Base-by-base conservation (phyloP, 2,797 vertebrate genomes). In the Iguana delicatissima region DNA sequence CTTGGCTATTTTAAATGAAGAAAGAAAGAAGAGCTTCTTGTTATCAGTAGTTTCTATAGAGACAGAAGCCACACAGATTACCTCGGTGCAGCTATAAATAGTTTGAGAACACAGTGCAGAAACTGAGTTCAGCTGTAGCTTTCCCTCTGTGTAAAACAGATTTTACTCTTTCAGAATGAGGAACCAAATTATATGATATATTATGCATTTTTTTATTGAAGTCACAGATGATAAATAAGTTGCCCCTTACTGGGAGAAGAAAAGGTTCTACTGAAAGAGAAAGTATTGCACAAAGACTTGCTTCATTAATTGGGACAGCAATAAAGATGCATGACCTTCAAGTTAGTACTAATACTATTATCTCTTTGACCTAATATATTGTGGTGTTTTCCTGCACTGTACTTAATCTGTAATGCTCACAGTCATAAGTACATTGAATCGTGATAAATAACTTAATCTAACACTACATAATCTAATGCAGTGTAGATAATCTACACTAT, bases 1-100 rank as follows among this genome's bases (percentile, higher is more conserved):
- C 26, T 87, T 93, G 88, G n/a, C 22, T 89, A 91, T 91, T 76
- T 88, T 16, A 86, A 90, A 32, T 82, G 88, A 80, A 73, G 91
- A 94, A 91, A 92, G 9, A 95, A 64, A n/a, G 84, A 88, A 90
- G 83, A 46, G 80, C 79, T 91, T 93, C 83, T 92, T 69, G 92
- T 91, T 92, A 86, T 14, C 38, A 50, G 26, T 89, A 90, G 94
- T 96, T 96, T 95, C 95, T 96, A 93, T 96, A 95, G 96, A 95
- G 93, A 96, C 93, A 89, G 24, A 86, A 89, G 76, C 46, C 88
- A 93, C 92, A 93, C 52, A 93, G 94, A 91, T 91, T 88, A 80
- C 92, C 89, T 91, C 92, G 32, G 82, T 89, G 80, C 22, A 89
- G 74, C 93, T 57, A 93, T 93, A 96, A 95, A 93, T 87, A 94